A percentile compares a stretch with the other conserved stretches of the same genome.
Evolutionary conservation across 2,888 invertebrate genomes (phyloP).

Genomic region (Onthophagus sagittarius): DNA sequence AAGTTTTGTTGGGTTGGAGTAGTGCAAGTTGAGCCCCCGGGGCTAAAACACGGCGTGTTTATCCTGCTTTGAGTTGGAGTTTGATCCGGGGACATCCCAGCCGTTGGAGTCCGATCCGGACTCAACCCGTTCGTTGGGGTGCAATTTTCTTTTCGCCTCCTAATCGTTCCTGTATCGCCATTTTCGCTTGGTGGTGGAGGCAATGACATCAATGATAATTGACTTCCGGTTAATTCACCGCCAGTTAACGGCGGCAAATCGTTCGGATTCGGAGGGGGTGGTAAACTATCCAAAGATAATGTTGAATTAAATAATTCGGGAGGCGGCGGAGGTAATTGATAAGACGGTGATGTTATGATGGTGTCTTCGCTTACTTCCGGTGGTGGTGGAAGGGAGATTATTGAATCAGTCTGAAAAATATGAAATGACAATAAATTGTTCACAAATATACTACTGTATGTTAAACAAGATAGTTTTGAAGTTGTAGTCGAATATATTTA

Average conservation of each 20-base stretch:
- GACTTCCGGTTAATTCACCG: conserved; percentile 65
- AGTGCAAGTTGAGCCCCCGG: conserved; percentile 45
- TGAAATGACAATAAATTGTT: not conserved
- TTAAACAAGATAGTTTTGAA: too few species aligned
- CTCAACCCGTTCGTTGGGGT: conserved; percentile 50
- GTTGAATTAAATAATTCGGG: conserved; percentile 73
- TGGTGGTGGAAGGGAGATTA: conserved; percentile 52
- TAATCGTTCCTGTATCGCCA: conserved; percentile 45
- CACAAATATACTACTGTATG: too few species aligned
- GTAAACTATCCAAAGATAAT: conserved; percentile 74
- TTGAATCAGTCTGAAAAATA: conserved; percentile 53
- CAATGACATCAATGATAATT: conserved; percentile 64
- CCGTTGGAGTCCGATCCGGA: conserved; percentile 41
- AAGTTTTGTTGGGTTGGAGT: conserved; percentile 39
- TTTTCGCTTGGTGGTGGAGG: conserved; percentile 68
- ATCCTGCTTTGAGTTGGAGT: conserved; percentile 46
- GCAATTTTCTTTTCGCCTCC: conserved; percentile 47
- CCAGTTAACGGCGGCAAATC: conserved; percentile 53
- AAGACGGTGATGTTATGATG: conserved; percentile 48
- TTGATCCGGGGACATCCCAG: conserved; percentile 34
- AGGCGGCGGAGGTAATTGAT: conserved; percentile 69
- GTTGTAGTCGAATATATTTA: too few species aligned
- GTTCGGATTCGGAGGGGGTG: conserved; percentile 69
- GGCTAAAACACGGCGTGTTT: conserved; percentile 43
- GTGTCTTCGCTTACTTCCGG: conserved; percentile 52